These are phyloP conservation scores for Orchestia grillus DNA, from an alignment of 1,140 invertebrate genomes.

Conservation along the genomic window DNA sequence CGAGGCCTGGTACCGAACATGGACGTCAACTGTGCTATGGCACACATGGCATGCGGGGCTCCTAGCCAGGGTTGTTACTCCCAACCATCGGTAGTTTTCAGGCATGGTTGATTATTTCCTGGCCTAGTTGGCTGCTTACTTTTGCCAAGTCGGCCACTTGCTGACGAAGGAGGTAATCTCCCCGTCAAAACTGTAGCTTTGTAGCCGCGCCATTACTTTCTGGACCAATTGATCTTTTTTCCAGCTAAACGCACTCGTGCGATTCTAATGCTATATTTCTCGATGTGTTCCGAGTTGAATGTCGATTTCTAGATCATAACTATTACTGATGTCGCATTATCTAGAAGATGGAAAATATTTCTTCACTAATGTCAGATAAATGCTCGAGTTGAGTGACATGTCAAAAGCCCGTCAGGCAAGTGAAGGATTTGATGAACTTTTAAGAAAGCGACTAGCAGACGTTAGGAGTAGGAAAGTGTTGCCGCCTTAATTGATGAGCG, in stretches of 20 bases:
- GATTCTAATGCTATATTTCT: not conserved
- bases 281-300: not conserved
- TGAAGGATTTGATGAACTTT: not conserved
- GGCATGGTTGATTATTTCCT: not conserved
- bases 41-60: not conserved
- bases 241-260: not conserved
- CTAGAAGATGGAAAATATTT: not conserved
- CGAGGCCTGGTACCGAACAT: not conserved
- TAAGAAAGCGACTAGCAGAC: not conserved
- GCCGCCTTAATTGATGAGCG: too few species aligned
- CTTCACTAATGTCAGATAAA: not conserved
- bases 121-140: not conserved
- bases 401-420: too few species aligned
- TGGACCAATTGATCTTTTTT: not conserved
- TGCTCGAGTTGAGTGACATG: not conserved
- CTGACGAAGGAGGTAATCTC: not conserved
- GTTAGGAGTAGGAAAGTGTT: not conserved
- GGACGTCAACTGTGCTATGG: not conserved
- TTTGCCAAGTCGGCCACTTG: not conserved
- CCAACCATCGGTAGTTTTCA: not conserved
- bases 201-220: not conserved
- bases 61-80: not conserved
- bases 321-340: not conserved
- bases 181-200: not conserved
- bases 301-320: not conserved